Evolutionary conservation across 2,113 vertebrate species (phyloP), one percentile per base, ranked within the genome.

Genomic region (Xiphophorus couchianus): DNA sequence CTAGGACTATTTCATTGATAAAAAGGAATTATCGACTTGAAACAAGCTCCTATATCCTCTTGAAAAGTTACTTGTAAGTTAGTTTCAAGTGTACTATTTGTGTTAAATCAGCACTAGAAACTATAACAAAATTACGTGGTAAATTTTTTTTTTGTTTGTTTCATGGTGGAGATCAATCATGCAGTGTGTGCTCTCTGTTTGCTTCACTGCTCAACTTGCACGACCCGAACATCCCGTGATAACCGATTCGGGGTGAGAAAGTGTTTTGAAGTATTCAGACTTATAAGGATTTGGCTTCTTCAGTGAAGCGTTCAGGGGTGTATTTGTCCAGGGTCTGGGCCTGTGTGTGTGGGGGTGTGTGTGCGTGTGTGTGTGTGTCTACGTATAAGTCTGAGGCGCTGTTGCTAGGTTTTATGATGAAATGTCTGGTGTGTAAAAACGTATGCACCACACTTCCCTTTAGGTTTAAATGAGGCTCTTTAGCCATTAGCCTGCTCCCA

Each of bases 261-360:
- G 48, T 69, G 42, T 28, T 71, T 58, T 65, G 6, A 87, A 69
- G 77, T 66, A 60, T 78, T 78, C 30, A 63, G 73, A 69, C 66
- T 71, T 78, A 72, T 15, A 65, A 81, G 84, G 76, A 83, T 84
- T 86, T 74, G 83, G 44, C 28, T 73, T 37, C 80, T 78, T 65
- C 62, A 72, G 67, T 76, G 37, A 17, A 48, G 44, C 44, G 73
- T 80, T 79, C 71, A 83, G 63, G n/a, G 37, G 29, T 64, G n/a
- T 82, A 69, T 60, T 74, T 70, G 61, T 51, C 31, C 31, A 71
- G 69, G 29, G 62, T n/a, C 25, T 15, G 27, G n/a, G 27, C 28
- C 13, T 31, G 1, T 11, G 10, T 31, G 31, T 33, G 31, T 7
- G 6, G 1, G 31, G 1, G 31, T 5, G 5, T 7, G 31, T 33